Evolutionary conservation across 2,888 invertebrate species (phyloP), one percentile per base, ranked within the genome.

Genomic region (Andrena camellia): DNA sequence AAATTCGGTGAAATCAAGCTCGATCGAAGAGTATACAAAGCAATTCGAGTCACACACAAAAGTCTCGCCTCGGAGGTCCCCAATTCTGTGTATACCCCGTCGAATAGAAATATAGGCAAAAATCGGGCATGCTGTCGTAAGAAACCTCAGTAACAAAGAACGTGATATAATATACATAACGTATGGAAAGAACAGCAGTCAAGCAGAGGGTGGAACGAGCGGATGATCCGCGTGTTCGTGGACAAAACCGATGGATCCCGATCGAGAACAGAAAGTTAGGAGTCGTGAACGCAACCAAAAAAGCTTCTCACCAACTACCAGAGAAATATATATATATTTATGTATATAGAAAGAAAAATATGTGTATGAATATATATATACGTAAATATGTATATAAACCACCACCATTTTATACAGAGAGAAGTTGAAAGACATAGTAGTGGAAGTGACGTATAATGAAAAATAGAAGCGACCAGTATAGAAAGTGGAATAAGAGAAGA

Each of bases 401-500:
- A 89, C 86, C 89, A 89, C 86, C 89, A 89, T 69, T 82, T 79
- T 70, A 60, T 81, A 85, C 85, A 88, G 83, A 86, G 82, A 73
- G 79, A 76, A 81, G 75, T 76, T 62, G 59, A 80, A 64, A 85
- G 78, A 83, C 33, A 76, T 57, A 42, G 70, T 76, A 84, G 76
- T 76, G 77, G 67, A 81, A 83, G 17, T 86, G 66, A 73, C 31
- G 52, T 81, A 84, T 73, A 84, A 67, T 52, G 84, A 33, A 66
- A 67, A 52, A 29, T 26, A 31, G 26, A 60, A 78, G 59, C 35
- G 67, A 48, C 63, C 63, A 29, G 59, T 33, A 42, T 42, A 54
- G 6, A 48, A 20, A 60, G 20, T 33, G 68, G 54, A 57, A 74
- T 33, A 64, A 70, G 64, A 74, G 77, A 68, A 35, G 48, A 60